These are phyloP conservation scores for Oncorhynchus nerka DNA, from an alignment of 2,113 vertebrate genomes.

Conservation along the genomic window DNA sequence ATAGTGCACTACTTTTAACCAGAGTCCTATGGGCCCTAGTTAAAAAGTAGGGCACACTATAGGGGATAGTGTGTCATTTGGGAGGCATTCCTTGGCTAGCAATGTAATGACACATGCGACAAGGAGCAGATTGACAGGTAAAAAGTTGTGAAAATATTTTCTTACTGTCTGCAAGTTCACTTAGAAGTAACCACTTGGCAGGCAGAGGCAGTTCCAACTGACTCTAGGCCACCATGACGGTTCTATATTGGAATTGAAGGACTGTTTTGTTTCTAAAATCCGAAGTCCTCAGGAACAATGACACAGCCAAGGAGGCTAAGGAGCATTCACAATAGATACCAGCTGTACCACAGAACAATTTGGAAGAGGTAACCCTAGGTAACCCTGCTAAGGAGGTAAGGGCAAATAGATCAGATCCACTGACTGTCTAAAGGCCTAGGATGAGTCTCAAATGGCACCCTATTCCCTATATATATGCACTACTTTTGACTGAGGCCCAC, in stretches of 20 bases:
- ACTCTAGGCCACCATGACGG: too few relatives aligned
- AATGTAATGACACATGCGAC: not conserved
- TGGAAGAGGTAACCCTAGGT: not conserved
- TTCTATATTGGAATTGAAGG: not conserved
- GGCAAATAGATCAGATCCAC: not conserved
- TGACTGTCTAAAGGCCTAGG: not conserved
- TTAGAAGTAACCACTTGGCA: too few relatives aligned
- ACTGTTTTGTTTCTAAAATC: not conserved
- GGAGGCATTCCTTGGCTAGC: not conserved
- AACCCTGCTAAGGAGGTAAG: not conserved
- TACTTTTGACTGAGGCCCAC: too few relatives aligned
- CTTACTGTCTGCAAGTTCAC: too few relatives aligned
- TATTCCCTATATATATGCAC: not conserved
- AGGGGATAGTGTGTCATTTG: not conserved
- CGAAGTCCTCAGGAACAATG: not conserved
- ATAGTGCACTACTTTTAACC: too few relatives aligned
- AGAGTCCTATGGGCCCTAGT: not conserved
- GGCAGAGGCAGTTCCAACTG: too few relatives aligned
- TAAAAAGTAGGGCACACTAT: not conserved
- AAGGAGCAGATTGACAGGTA: not conserved
- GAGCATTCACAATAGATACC: not conserved
- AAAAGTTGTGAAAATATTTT: too few relatives aligned
- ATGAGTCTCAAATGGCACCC: not conserved
- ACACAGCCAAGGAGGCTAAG: not conserved
- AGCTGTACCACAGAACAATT: not conserved